Conservation (phyloP, 2,888 invertebrate species). For the Troides helena region DNA sequence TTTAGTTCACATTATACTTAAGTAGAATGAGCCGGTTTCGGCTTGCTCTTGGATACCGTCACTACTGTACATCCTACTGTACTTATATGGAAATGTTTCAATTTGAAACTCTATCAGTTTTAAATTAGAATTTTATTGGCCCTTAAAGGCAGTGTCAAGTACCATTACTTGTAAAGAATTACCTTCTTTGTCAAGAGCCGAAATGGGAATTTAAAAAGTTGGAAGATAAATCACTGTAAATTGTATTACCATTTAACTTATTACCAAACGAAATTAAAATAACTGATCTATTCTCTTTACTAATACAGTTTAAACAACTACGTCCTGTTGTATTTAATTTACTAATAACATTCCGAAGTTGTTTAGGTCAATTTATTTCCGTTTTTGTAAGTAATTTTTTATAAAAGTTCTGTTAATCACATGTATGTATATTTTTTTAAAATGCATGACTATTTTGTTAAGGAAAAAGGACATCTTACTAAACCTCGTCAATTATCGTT, state of each 20-base stretch:
- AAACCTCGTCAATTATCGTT: too few relatives aligned
- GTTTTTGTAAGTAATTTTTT: neutral
- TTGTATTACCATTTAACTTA: neutral
- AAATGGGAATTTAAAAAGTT: neutral
- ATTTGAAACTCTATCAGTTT: conserved; percentile 12
- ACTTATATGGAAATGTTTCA: conserved; percentile 4
- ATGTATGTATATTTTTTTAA: neutral
- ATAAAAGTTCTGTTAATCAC: neutral
- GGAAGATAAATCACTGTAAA: neutral
- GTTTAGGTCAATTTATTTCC: neutral
- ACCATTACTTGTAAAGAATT: conserved; percentile 14
- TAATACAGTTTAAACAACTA: neutral
- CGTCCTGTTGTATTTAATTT: neutral
- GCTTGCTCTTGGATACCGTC: neutral
- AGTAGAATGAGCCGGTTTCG: neutral
- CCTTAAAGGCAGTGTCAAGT: conserved; percentile 19
- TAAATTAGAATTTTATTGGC: conserved; percentile 24
- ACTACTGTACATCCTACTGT: neutral
- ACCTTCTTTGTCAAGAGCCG: conserved; percentile 14
- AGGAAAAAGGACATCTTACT: too few relatives aligned
- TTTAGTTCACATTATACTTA: too few relatives aligned
- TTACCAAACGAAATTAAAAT: neutral
- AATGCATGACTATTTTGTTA: too few relatives aligned
- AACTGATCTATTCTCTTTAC: neutral
- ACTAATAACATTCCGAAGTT: neutral